Percentiles rank a stretch among this genome's conserved stretches.
phyloP scores from a whole-genome alignment of 2,888 invertebrate genomes.

The Chelonus formosanus region DNA sequence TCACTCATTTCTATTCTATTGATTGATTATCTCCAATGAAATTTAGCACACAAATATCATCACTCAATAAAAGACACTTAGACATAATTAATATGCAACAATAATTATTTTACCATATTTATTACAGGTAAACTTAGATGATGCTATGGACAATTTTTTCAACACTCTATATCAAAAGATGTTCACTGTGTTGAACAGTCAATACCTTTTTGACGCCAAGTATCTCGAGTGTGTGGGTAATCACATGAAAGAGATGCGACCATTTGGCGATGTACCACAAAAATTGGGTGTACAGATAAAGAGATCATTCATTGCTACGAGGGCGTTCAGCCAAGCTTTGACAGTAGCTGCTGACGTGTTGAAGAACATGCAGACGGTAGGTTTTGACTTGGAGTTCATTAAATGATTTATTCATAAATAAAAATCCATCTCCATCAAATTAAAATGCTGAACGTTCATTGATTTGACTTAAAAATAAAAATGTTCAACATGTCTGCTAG shows the following conservation, averaged over 20 bases:
- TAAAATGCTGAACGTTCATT: too few species aligned
- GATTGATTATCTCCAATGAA: too few species aligned
- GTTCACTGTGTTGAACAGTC: conserved; percentile 94
- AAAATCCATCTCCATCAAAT: neutral
- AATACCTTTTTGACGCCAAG: conserved; percentile 88
- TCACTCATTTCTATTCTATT: too few species aligned
- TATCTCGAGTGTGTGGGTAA: conserved; percentile 88
- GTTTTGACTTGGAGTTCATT: conserved; percentile 30
- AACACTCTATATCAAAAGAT: conserved; percentile 92
- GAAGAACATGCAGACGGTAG: conserved; percentile 78
- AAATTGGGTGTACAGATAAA: conserved; percentile 90
- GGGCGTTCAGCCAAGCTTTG: conserved; percentile 92
- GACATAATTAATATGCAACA: too few species aligned
- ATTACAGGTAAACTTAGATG: conserved; percentile 79
- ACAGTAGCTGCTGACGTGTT: conserved; percentile 83
- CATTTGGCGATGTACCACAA: conserved; percentile 93
- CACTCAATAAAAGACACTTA: too few species aligned
- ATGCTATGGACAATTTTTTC: conserved; percentile 93
- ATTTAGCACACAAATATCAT: too few species aligned
- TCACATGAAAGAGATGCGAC: conserved; percentile 91
- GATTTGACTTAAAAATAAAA: too few species aligned
- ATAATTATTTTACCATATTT: too few species aligned
- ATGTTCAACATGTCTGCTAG: too few species aligned
- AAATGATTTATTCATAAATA: conserved; percentile 1
- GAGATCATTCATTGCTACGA: conserved; percentile 92